A percentile compares a stretch with the other conserved stretches of the same genome.
Conservation (phyloP, 2,113 vertebrate species). For the Amazona vittata region DNA sequence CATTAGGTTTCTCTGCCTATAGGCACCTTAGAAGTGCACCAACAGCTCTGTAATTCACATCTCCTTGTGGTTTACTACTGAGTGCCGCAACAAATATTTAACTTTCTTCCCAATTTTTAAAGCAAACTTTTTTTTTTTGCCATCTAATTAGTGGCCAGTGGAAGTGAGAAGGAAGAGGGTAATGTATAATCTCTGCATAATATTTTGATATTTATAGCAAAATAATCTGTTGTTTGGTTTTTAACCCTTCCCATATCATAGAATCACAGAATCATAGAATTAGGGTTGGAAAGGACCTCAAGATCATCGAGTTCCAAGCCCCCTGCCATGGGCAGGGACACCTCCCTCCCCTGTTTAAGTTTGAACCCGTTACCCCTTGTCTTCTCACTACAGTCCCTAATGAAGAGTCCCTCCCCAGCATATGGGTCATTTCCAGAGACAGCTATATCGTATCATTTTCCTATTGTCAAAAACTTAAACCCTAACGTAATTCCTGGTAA, state of each 20-base stretch:
- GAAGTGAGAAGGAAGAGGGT: not conserved
- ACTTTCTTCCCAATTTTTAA: not conserved
- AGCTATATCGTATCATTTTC: not conserved
- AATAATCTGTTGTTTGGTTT: not conserved
- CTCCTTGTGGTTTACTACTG: not conserved
- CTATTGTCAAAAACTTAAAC: not conserved
- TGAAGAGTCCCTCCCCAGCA: not conserved
- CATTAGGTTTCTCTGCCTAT: not conserved
- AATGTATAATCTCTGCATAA: not conserved
- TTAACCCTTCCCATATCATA: not conserved
- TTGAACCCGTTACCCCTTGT: no score
- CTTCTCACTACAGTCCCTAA: no score
- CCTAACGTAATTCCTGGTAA: not conserved
- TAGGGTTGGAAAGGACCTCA: no score
- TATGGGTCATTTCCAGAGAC: not conserved
- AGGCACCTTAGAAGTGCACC: not conserved
- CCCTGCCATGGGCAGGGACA: no score
- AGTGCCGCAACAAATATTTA: not conserved
- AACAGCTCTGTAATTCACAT: not conserved
- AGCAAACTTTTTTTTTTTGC: not conserved
- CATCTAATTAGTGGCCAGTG: not conserved
- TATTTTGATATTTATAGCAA: not conserved
- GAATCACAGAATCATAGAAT: no score
- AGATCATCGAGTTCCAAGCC: no score
- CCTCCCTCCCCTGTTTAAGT: no score